Conservation (phyloP, 2,888 invertebrate genomes). For the Helleia helle region DNA sequence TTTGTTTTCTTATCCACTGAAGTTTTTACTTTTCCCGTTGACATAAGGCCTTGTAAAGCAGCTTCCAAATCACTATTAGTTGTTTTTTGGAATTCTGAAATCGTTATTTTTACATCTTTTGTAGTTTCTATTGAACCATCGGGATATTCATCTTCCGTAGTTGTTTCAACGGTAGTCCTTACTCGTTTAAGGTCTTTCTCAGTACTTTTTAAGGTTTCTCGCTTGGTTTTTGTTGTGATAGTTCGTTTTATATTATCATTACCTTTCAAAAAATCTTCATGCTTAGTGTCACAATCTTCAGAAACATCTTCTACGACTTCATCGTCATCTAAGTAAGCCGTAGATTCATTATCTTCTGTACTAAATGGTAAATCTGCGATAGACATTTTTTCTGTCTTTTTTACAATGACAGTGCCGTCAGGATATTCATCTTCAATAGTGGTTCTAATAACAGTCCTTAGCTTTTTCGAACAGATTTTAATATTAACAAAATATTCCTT, state of each 20-base stretch:
- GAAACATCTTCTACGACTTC: conserved; percentile 55
- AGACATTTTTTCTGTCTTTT: conserved; percentile 57
- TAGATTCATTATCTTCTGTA: conserved; percentile 29
- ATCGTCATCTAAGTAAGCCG: conserved; percentile 38
- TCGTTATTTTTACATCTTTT: conserved; percentile 62
- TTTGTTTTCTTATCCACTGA: conserved; percentile 66
- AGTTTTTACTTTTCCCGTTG: conserved; percentile 59
- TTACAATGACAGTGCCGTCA: conserved; percentile 53
- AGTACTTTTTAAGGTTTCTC: conserved; percentile 61
- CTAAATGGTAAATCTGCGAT: conserved; percentile 34
- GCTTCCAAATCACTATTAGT: conserved; percentile 60
- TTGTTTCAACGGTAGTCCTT: conserved; percentile 72
- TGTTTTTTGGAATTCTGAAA: conserved; percentile 64
- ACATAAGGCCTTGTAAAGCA: conserved; percentile 49
- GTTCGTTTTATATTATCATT: conserved; percentile 47
- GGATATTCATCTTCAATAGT: conserved; percentile 52
- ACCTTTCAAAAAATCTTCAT: conserved; percentile 48
- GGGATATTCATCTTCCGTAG: conserved; percentile 47
- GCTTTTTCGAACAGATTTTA: conserved; percentile 37
- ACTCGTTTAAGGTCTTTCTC: conserved; percentile 71
- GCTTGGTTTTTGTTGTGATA: conserved; percentile 60
- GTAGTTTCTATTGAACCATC: conserved; percentile 52
- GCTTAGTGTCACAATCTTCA: conserved; percentile 53
- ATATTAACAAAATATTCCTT: conserved; percentile 48
- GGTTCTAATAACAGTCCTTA: conserved; percentile 42